phyloP scores from a whole-genome alignment of 2,113 vertebrate species.

The Ramphastos sulfuratus region DNA sequence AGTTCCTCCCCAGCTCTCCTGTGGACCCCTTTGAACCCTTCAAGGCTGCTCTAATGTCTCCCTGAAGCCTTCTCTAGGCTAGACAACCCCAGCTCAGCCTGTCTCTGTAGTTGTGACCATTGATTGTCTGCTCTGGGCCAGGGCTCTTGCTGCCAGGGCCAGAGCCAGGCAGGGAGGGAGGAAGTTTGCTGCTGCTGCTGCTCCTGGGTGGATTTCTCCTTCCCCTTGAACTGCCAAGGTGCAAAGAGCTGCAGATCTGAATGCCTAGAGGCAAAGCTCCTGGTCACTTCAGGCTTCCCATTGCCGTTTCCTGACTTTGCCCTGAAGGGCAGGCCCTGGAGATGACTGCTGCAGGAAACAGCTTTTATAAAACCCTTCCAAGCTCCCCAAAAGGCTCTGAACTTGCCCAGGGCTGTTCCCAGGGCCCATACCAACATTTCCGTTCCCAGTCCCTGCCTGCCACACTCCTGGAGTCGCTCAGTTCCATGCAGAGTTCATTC shows the following conservation, averaged over 20 bases:
- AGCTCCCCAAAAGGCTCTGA: background rate
- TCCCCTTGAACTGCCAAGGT: background rate
- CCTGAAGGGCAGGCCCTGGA: background rate
- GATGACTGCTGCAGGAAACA: background rate
- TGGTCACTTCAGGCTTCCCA: background rate
- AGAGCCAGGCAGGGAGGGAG: background rate
- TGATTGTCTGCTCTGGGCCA: rapidly evolving
- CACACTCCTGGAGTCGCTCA: rapidly evolving
- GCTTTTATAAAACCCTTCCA: background rate
- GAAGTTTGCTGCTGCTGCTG: background rate
- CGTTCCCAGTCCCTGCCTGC: rapidly evolving
- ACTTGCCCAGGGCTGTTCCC: background rate
- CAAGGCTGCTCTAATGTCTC: too few species aligned
- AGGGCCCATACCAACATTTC: rapidly evolving
- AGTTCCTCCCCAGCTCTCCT: too few species aligned
- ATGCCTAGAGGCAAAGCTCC: background rate
- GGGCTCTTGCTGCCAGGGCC: rapidly evolving
- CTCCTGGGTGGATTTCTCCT: background rate
- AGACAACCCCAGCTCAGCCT: too few species aligned
- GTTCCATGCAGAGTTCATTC: background rate
- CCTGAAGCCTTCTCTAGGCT: too few species aligned
- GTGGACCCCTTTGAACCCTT: too few species aligned
- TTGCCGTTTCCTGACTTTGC: background rate
- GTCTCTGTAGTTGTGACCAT: too few species aligned
- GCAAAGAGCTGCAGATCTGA: background rate